Conservation (phyloP, 2,888 invertebrate genomes). For the Scrobipalpa costella region DNA sequence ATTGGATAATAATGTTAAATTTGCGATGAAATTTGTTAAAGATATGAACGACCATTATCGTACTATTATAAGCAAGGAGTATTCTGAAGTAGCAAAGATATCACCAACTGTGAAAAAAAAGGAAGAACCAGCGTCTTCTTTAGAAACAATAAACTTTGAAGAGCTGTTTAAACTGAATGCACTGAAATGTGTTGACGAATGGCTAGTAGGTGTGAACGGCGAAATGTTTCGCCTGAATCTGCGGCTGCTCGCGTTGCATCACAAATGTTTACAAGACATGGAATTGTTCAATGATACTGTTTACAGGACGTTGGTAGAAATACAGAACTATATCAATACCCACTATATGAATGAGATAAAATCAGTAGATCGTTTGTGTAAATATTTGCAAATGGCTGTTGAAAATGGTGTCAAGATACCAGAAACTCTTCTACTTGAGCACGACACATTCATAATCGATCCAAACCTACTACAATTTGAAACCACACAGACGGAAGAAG, state of each 20-base stretch:
- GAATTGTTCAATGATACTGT: conserved; percentile 69
- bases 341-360: conserved; percentile 70
- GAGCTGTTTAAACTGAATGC: conserved; percentile 65
- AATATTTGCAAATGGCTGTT: conserved; percentile 75
- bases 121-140: conserved; percentile 50
- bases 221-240: conserved; percentile 77
- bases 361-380: conserved; percentile 75
- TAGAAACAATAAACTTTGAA: conserved; percentile 53
- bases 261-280: conserved; percentile 67
- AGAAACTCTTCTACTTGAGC: conserved; percentile 70
- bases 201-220: conserved; percentile 79
- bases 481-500: conserved; percentile 39
- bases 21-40: conserved; percentile 61
- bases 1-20: conserved; percentile 69
- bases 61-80: conserved; percentile 61
- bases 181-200: conserved; percentile 78
- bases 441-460: conserved; percentile 74
- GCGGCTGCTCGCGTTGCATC: conserved; percentile 62
- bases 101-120: conserved; percentile 58
- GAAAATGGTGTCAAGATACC: conserved; percentile 73
- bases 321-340: conserved; percentile 69
- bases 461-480: conserved; percentile 67
- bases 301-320: conserved; percentile 66
- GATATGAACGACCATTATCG: conserved; percentile 60
- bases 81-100: conserved; percentile 62